Base-by-base conservation (phyloP, 1,140 invertebrate genomes). In the Microplitis demolitor region DNA sequence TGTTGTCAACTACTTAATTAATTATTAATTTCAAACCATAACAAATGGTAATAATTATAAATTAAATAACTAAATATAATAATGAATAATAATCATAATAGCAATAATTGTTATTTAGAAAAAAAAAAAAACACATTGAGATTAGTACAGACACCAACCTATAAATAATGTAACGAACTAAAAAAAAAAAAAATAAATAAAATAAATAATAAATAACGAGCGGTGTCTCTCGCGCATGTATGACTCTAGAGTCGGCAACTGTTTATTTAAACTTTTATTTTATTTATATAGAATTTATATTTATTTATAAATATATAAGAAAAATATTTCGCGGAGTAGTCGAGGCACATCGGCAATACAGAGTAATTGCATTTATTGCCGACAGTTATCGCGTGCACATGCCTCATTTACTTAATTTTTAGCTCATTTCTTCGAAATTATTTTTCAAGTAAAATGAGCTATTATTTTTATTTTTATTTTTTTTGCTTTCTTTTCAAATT, bases 1-100 rank as follows among this genome's bases (percentile, higher is more conserved):
- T 81, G 80, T 82, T 76, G 74, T 82, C 77, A 78, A 75, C 78
- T 80, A 81, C 77, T 79, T 68, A 70, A 69, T 24, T 77, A 79
- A 77, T 69, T 71, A 80, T 76, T 80, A 76, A 24, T 73, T 60
- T 74, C 74, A 76, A 79, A 78, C 69, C 72, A 76, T 78, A 77
- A 13, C 69, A 69, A 71, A 78, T 77, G 33, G 72, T 76, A 70
- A 73, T 61, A 4, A 66, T 61, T 39, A 73, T 45, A 34, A 69
- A 68, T 31, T 54, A n/a, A 72, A 72, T 74, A 76, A 79, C 75
- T 66, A 72, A 75, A 80, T 64, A 66, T 63, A 66, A 39, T 64
- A 6, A 68, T 72, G 66, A 67, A 76, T 34, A 60, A 68, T 74
- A 75, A 35, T 56, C 16, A 61, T 50, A 61, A 24, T 24, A 24